Conservation (phyloP, 2,113 vertebrate species). For the Periophthalmus modestus region DNA sequence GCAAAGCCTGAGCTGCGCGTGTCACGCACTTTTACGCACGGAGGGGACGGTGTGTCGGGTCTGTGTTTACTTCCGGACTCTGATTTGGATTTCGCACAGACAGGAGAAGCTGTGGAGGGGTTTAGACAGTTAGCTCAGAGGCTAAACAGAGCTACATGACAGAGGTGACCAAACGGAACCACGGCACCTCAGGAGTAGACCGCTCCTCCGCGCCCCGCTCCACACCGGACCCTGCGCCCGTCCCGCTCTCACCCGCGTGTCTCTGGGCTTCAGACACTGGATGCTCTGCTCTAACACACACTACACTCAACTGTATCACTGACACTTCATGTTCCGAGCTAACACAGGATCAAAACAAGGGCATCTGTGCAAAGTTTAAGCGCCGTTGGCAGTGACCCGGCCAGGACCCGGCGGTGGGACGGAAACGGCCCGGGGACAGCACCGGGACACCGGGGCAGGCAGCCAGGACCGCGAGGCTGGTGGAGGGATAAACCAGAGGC, state of each 20-base stretch:
- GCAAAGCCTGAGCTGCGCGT: slow-evolving; percentile 14
- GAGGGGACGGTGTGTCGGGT: slow-evolving; percentile 53
- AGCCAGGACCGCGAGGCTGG: slow-evolving; percentile 56
- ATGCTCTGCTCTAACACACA: slow-evolving; percentile 47
- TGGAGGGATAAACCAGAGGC: slow-evolving; percentile 67
- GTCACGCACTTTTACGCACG: slow-evolving; percentile 56
- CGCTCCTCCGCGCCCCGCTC: slow-evolving; percentile 31
- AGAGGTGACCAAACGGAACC: slow-evolving; percentile 57
- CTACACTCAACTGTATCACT: slow-evolving; percentile 41
- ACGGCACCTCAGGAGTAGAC: slow-evolving; percentile 42
- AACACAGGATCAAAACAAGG: slow-evolving; percentile 66
- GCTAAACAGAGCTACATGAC: slow-evolving; percentile 69
- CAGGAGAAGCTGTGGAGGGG: slow-evolving; percentile 68
- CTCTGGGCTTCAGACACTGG: slow-evolving; percentile 51
- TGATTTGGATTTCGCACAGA: slow-evolving; percentile 72
- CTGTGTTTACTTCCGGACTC: slow-evolving; percentile 89
- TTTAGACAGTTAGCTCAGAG: slow-evolving; percentile 52
- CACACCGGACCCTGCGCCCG: slow-evolving; percentile 30
- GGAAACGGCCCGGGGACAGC: slow-evolving; percentile 40
- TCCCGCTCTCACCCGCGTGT: slow-evolving; percentile 25
- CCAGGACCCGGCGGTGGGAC: slow-evolving; percentile 28
- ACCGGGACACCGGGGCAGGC: slow-evolving; percentile 43
- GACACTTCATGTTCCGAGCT: slow-evolving; percentile 46
- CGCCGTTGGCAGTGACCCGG: slow-evolving; percentile 33
- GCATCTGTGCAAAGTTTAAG: slow-evolving; percentile 54